Evolutionary conservation across 2,113 vertebrate genomes (phyloP), one percentile per base, ranked within the genome.

Genomic region (Sceloporus undulatus): DNA sequence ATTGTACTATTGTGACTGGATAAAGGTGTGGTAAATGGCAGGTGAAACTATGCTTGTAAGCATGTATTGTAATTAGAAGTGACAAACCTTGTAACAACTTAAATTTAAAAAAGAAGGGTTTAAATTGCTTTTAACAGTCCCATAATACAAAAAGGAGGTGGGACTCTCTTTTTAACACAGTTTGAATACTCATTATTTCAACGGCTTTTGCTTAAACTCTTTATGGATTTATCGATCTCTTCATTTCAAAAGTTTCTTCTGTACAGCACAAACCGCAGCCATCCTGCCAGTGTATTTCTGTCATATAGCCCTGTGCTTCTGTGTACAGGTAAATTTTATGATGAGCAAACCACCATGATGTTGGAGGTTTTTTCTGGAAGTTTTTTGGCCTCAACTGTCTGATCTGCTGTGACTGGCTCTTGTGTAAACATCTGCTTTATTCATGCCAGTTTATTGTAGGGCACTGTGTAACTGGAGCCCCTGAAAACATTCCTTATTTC

Each of bases 201-300:
- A 48, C 27, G 7, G 1, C 90, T 87, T 92, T 34, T 59, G 56
- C 6, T 73, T 65, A 27, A 9, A 54, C 87, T n/a, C 85, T 65
- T 25, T 25, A n/a, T 70, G 62, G 70, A 70, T 56, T 11, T 27
- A 82, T 84, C n/a, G 52, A 38, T 56, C 5, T 56, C 84, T 10
- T n/a, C 27, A 27, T 82, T 75, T 78, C 85, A 83, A 75, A 81
- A 75, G 65, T 90, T 66, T 10, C 54, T 65, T 73, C 81, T 27
- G 48, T 14, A 34, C 80, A 79, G 13, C 68, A 66, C 48, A 86
- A 83, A 79, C 27, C 16, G 29, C 48, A 87, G 80, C n/a, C 9
- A 14, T 84, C 65, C 11, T 82, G 56, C 77, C 82, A 90, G 1
- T 38, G 52, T 76, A 80, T 34, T 84, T 78, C 59, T 38, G 59